Base-by-base conservation (phyloP, 2,797 vertebrate species). In the Gobionotothen gibberifrons region DNA sequence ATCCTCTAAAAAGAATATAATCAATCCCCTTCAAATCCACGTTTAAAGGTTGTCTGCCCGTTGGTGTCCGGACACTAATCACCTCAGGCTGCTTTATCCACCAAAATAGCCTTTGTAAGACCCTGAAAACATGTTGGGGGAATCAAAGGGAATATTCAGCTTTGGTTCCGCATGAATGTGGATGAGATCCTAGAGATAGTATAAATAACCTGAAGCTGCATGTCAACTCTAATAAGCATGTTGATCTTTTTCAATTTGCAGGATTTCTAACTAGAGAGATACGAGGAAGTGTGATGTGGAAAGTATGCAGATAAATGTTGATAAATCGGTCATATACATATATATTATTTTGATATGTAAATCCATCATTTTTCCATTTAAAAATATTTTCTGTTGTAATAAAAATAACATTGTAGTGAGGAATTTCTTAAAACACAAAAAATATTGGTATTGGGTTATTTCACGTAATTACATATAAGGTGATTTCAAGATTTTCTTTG, bases 1-100 rank as follows among this genome's bases (percentile, higher is more conserved):
- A 89, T 87, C 85, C 83, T 68, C 72, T 53, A 78, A 84, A 82
- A 88, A 65, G 42, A 88, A 80, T 58, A 81, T 44, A 74, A 89
- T 76, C 81, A 85, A 81, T 81, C 78, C 74, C 78, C 69, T 26
- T 76, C 72, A 83, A 72, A 86, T 85, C 80, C 55, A 44, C 78
- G 66, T 63, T 67, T 73, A 69, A 63, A 85, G 78, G 81, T 68
- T 58, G 79, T 79, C 78, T 69, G 73, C 57, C 17, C 22, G 29
- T 40, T 68, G 32, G 8, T 59, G 74, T 79, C 81, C 69, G 54
- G 77, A 2, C 36, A 55, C 52, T 72, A 82, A 86, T 85, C 82
- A 72, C 66, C 39, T n/a, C 71, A 5, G 70, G 76, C 72, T 64
- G 72, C 53, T 56, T 48, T 21, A 64, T 70, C 56, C 57, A 26